Conservation (phyloP, 37 sponge, comb jelly and placozoan species). For the Petrosia ficiformis region DNA sequence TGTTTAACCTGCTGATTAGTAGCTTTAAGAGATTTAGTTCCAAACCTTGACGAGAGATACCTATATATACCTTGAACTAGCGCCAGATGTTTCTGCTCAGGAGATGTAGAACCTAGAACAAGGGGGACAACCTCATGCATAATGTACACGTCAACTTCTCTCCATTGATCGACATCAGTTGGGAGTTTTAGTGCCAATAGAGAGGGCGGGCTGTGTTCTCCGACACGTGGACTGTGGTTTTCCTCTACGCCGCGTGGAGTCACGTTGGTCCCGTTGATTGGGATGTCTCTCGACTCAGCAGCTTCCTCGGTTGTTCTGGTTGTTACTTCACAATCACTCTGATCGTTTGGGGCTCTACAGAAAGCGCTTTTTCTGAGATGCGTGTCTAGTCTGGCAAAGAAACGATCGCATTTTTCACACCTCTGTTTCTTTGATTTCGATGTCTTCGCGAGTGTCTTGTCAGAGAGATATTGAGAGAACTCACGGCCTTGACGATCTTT, state of each 20-base stretch:
- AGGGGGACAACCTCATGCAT: neutral
- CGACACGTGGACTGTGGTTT: neutral
- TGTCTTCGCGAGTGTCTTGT: slow-evolving; percentile 10
- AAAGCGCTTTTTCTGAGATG: neutral
- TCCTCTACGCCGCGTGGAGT: neutral
- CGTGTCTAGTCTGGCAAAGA: slow-evolving; percentile 5
- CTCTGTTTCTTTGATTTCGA: neutral
- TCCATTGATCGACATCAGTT: neutral
- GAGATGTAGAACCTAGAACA: neutral
- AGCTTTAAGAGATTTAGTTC: no score
- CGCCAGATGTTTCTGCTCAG: neutral
- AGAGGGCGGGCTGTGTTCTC: no score
- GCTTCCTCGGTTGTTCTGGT: no score
- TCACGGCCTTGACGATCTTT: slow-evolving; percentile 14
- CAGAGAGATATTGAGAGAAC: slow-evolving; percentile 9
- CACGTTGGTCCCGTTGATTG: no score
- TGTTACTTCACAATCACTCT: no score
- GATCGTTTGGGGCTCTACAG: neutral
- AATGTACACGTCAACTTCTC: no score
- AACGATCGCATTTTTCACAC: slow-evolving; percentile 5
- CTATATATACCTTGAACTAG: neutral
- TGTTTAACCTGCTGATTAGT: no score
- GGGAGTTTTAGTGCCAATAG: neutral
- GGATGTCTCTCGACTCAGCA: no score
- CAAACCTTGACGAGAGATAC: no score